Conservation (phyloP, 2,888 invertebrate genomes). For the Megaustenia siamemsis region DNA sequence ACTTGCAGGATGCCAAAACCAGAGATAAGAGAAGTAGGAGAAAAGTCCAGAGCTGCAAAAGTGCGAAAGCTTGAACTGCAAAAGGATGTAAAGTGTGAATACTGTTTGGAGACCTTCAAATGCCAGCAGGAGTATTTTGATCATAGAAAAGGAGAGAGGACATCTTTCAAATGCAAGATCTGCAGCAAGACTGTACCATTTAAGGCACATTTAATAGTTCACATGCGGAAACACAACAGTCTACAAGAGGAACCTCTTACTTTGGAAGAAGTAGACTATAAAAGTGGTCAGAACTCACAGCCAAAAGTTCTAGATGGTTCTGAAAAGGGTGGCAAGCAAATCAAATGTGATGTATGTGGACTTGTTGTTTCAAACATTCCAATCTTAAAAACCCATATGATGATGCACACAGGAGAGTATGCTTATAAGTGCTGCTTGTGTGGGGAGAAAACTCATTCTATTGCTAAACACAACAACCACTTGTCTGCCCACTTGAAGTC, state of each 20-base stretch:
- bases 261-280: background rate
- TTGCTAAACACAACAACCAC: slow-evolving; percentile 33
- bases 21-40: background rate
- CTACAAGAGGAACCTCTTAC: background rate
- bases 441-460: slow-evolving; percentile 33
- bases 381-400: slow-evolving; percentile 40
- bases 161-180: slow-evolving; percentile 25
- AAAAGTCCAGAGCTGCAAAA: background rate
- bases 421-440: slow-evolving; percentile 45
- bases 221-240: slow-evolving; percentile 22
- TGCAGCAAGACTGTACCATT: slow-evolving; percentile 38
- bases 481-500: slow-evolving; percentile 30
- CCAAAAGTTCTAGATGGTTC: background rate
- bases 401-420: slow-evolving; percentile 48
- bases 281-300: background rate
- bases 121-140: slow-evolving; percentile 40
- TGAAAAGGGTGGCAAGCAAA: background rate
- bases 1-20: background rate
- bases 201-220: slow-evolving; percentile 43
- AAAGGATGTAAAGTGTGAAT: slow-evolving; percentile 38
- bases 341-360: slow-evolving; percentile 38
- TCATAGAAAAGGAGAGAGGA: slow-evolving; percentile 35
- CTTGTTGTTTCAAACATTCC: slow-evolving; percentile 25
- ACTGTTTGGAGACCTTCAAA: slow-evolving; percentile 6
- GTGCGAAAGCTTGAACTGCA: slow-evolving; percentile 37